Evolutionary conservation across 1,140 invertebrate species (phyloP), one percentile per base, ranked within the genome.

Genomic region (Pseudoatta argentina): DNA sequence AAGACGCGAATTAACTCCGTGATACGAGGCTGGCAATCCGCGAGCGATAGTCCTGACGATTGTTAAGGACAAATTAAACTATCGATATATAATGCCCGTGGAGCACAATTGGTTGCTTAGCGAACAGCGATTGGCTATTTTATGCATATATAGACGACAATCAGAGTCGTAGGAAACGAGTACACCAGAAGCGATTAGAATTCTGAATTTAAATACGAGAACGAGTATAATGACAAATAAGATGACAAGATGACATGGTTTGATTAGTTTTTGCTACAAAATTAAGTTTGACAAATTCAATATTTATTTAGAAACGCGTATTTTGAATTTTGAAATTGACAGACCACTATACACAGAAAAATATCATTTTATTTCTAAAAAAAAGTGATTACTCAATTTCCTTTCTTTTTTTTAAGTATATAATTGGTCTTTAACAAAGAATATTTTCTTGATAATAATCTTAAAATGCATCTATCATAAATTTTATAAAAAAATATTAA

Each of bases 31-130:
- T 87, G 73, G 53, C 18, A 55, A 55, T 82, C 57, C 59, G 73
- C 61, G 76, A 64, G 76, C 63, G 81, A 79, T 89, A 87, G 39
- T 83, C 88, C 79, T 87, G 89, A 81, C 86, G 73, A 91, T 88
- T 83, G 85, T 87, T 91, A 91, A 93, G 91, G 92, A 92, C 91
- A 88, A 92, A 92, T 86, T 92, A 73, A 71, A 87, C 53, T 30
- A 61, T 72, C 79, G 59, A 86, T 85, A 87, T 81, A 87, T 86
- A 44, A 69, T 48, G 64, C 18, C 8, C 39, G 34, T 66, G 59
- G 71, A 64, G 21, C 77, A 71, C 76, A 64, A 87, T 91, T 88
- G 69, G 83, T 64, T 75, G 66, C 10, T 34, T 10, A 10, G 61
- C 14, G 27, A 67, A 55, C 18, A 63, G 78, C 67, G 76, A 72